Percentiles rank a stretch among this genome's conserved stretches.
Conservation (phyloP, 2,797 vertebrate species). For the Coccyzus lansbergi region DNA sequence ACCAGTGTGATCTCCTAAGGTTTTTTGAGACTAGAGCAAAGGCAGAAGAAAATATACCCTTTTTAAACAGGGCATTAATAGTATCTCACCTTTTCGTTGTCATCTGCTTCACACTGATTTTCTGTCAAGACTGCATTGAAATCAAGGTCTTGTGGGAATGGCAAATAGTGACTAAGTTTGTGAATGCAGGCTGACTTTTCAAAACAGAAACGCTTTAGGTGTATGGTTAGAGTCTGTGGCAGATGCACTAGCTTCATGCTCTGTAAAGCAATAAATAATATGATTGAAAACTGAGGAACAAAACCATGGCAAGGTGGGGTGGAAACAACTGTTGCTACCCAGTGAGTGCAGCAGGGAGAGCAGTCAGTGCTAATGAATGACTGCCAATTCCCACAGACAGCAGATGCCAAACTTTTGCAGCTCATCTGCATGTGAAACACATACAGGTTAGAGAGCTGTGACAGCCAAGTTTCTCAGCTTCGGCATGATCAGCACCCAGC, state of each 20-base stretch:
- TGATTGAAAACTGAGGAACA: not conserved
- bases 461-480: not conserved
- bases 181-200: not conserved
- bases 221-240: constrained; percentile 76
- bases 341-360: not conserved
- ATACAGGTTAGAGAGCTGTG: accelerated
- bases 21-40: not conserved
- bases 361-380: not conserved
- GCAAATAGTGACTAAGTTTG: constrained; percentile 70
- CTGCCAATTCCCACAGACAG: not conserved
- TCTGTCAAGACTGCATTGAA: constrained; percentile 60
- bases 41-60: not conserved
- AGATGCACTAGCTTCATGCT: constrained; percentile 56
- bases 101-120: constrained; percentile 23
- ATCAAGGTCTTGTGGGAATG: constrained; percentile 75
- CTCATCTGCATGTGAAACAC: not conserved
- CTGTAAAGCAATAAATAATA: constrained; percentile 53
- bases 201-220: constrained; percentile 73
- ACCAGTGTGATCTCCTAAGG: not conserved
- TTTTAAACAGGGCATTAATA: not conserved
- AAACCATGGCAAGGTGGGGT: not conserved
- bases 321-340: not conserved
- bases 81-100: constrained; percentile 60
- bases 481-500: not conserved
- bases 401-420: not conserved